Evolutionary conservation across 2,888 invertebrate species (phyloP), one percentile per base, ranked within the genome.

Genomic region (Athalia circularis): DNA sequence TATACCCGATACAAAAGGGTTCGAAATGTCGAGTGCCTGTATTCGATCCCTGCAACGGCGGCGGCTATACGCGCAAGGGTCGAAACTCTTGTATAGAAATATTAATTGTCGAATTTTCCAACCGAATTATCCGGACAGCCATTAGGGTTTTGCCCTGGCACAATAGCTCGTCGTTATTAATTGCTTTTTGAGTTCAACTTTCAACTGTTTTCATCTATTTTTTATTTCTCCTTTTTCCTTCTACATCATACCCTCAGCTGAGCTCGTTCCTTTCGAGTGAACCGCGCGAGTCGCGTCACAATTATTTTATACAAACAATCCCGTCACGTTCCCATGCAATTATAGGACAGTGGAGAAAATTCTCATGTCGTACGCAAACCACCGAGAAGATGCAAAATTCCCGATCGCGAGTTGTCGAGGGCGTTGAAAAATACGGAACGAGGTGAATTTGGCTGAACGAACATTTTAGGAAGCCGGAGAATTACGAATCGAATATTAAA

Each of bases 71-170:
- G 57, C 59, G 52, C 57, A 65, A 67, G 70, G 79, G 75, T 59
- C 59, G 70, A 72, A 47, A 57, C 70, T 72, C 57, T 72, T 72
- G 59, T 78, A 70, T 81, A 84, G 85, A 87, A 86, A 87, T 87
- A 88, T 88, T 88, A 88, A 88, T 88, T 85, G 87, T 83, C 88
- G 83, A 87, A 86, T 87, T 87, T 87, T 85, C 85, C 87, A 84
- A 84, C 79, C 82, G 83, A 82, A 84, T 83, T 83, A 80, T 78
- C 78, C 78, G 78, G 45, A 52, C 64, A n/a, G 52, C 75, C 75
- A 75, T 75, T 75, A 75, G 62, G 75, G 29, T 62, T 62, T 75
- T 50, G 29, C 48, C 75, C 45, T 4, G 6, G 62, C 62, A 75
- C 75, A 75, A 75, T 75, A 50, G 13, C 48, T 45, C 43, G 72